A percentile compares a stretch with the other conserved stretches of the same genome.
Evolutionary conservation across 2,797 vertebrate species (phyloP).

Genomic region (Caiman crocodilus): DNA sequence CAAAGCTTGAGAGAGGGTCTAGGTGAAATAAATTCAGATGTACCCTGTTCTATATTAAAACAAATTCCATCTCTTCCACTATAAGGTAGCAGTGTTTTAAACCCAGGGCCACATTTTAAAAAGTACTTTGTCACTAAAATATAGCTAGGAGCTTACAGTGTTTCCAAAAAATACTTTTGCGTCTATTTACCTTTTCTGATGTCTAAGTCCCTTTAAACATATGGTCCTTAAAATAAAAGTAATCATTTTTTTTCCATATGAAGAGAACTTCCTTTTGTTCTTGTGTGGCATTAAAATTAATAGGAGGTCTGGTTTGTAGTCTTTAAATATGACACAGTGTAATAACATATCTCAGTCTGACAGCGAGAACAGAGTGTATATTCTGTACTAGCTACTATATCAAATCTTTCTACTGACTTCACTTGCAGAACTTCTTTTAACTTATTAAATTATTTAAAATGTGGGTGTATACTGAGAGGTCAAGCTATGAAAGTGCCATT

Average conservation of each 20-base stretch:
- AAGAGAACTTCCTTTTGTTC: not conserved
- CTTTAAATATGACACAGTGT: not conserved
- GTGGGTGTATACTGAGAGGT: not conserved
- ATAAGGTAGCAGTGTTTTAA: not conserved
- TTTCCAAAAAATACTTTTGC: not conserved
- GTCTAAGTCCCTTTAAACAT: not conserved
- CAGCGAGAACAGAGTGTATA: rapidly evolving
- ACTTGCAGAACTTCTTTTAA: not conserved
- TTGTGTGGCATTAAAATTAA: not conserved
- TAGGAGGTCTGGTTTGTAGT: not conserved
- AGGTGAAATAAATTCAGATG: not conserved
- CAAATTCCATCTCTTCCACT: not conserved
- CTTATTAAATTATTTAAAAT: not conserved
- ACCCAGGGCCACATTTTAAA: not conserved
- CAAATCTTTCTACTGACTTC: not conserved
- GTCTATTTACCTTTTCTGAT: not conserved
- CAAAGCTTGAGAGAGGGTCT: not conserved
- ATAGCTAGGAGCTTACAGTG: not conserved
- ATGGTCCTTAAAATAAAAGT: not conserved
- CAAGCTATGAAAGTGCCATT: not conserved
- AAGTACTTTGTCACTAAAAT: not conserved
- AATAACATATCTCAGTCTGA: not conserved
- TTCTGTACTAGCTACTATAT: not conserved
- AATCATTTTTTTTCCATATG: not conserved
- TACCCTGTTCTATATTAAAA: not conserved